phyloP scores from a whole-genome alignment of 2,113 vertebrate species.

The Merops nubicus region DNA sequence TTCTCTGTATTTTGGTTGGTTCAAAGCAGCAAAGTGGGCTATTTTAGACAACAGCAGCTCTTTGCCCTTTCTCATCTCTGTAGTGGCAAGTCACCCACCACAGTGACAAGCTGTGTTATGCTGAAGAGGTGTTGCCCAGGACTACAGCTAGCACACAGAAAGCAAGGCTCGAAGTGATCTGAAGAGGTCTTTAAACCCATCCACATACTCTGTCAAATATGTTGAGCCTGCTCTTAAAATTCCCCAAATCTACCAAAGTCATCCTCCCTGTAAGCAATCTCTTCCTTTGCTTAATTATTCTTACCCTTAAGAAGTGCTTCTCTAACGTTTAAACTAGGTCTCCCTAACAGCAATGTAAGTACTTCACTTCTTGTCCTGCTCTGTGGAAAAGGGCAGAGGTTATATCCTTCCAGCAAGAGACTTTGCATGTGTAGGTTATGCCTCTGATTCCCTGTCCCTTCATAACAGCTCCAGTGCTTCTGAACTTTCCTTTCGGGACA shows the following conservation, averaged over 20 bases:
- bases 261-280: not conserved
- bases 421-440: not conserved
- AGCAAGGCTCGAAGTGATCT: not conserved
- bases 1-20: not conserved
- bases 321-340: not conserved
- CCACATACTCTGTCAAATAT: not conserved
- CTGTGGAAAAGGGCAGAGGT: not conserved
- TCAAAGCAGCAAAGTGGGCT: not conserved
- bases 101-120: accelerated
- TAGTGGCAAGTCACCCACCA: not conserved
- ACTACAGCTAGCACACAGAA: not conserved
- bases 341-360: not conserved
- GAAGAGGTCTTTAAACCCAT: not conserved
- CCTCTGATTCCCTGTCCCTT: not conserved
- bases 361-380: not conserved
- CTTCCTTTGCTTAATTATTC: not conserved
- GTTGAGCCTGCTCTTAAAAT: not conserved
- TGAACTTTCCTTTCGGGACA: not conserved
- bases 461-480: accelerated
- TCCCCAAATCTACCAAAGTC: not conserved
- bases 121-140: not conserved
- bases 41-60: not conserved
- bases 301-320: not conserved
- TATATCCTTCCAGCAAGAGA: not conserved
- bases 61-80: not conserved